Percentiles rank a stretch among this genome's conserved stretches.
These are phyloP conservation scores for Unio delphinus DNA, from an alignment of 2,888 invertebrate genomes.

Conservation along the genomic window DNA sequence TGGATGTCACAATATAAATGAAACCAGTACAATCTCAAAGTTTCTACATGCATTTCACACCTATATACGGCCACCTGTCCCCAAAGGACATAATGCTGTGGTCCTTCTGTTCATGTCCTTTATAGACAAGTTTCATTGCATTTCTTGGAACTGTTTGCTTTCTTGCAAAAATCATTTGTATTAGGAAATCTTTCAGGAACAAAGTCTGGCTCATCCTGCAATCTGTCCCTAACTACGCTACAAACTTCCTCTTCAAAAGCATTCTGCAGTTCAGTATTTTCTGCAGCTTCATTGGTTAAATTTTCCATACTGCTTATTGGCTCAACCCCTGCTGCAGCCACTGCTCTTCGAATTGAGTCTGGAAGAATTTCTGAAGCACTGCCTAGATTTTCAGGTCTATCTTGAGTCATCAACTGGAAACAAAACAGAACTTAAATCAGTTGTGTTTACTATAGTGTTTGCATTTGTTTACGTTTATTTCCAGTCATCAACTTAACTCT, in stretches of 20 bases:
- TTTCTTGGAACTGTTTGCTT: slow-evolving; percentile 27
- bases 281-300: slow-evolving; percentile 74
- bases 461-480: neutral
- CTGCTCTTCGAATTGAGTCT: slow-evolving; percentile 72
- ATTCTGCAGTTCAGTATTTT: slow-evolving; percentile 73
- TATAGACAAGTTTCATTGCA: slow-evolving; percentile 7
- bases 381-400: slow-evolving; percentile 49
- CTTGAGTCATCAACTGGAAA: slow-evolving; percentile 62
- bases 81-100: too few species aligned
- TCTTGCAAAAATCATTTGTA: slow-evolving; percentile 62
- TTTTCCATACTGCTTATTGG: slow-evolving; percentile 72
- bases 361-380: slow-evolving; percentile 60
- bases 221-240: slow-evolving; percentile 72
- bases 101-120: too few species aligned
- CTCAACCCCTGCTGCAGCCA: slow-evolving; percentile 74
- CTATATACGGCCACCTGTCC: too few species aligned
- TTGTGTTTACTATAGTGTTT: neutral
- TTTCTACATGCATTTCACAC: too few species aligned
- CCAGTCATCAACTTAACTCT: neutral
- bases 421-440: slow-evolving; percentile 4
- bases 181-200: slow-evolving; percentile 68
- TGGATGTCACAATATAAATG: too few species aligned
- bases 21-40: too few species aligned
- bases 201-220: slow-evolving; percentile 73
- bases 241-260: slow-evolving; percentile 75